A percentile compares a stretch with the other conserved stretches of the same genome.
These are phyloP conservation scores for Triops cancriformis DNA, from an alignment of 1,140 invertebrate species.

Conservation along the genomic window DNA sequence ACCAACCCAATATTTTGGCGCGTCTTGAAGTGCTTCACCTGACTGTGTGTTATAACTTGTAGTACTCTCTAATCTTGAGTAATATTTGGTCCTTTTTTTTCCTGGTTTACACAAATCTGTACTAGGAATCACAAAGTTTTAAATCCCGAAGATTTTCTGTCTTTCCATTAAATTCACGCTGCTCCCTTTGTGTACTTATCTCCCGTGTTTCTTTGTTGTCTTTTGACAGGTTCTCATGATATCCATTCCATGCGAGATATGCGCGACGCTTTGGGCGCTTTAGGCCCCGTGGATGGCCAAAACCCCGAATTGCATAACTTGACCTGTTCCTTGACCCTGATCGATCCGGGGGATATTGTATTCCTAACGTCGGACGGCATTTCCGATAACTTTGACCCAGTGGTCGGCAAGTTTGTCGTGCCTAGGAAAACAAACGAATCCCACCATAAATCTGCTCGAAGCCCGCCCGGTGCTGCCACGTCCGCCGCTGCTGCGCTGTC, in stretches of 20 bases:
- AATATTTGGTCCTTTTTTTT: too few relatives aligned
- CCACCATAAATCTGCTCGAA: constrained; percentile 29
- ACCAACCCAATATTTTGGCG: too few relatives aligned
- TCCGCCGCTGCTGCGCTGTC: neutral
- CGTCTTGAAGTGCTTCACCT: too few relatives aligned
- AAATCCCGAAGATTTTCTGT: too few relatives aligned
- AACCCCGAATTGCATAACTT: constrained; percentile 85
- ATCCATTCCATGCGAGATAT: constrained; percentile 81
- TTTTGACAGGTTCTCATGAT: constrained; percentile 68
- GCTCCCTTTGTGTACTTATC: too few relatives aligned
- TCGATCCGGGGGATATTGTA: constrained; percentile 74
- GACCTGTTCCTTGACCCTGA: constrained; percentile 77
- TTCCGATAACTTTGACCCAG: constrained; percentile 88
- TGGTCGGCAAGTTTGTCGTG: constrained; percentile 84
- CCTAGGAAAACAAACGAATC: constrained; percentile 38
- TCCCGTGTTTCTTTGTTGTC: neutral
- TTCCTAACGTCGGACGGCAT: constrained; percentile 87
- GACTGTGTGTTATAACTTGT: too few relatives aligned
- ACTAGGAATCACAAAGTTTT: too few relatives aligned
- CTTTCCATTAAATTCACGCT: too few relatives aligned
- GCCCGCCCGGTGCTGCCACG: neutral
- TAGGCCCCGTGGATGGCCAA: constrained; percentile 78
- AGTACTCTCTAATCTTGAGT: too few relatives aligned
- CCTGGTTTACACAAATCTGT: too few relatives aligned
- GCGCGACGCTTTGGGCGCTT: constrained; percentile 78